These are phyloP conservation scores for Pteria penguin DNA, from an alignment of 2,888 invertebrate genomes.

Conservation along the genomic window DNA sequence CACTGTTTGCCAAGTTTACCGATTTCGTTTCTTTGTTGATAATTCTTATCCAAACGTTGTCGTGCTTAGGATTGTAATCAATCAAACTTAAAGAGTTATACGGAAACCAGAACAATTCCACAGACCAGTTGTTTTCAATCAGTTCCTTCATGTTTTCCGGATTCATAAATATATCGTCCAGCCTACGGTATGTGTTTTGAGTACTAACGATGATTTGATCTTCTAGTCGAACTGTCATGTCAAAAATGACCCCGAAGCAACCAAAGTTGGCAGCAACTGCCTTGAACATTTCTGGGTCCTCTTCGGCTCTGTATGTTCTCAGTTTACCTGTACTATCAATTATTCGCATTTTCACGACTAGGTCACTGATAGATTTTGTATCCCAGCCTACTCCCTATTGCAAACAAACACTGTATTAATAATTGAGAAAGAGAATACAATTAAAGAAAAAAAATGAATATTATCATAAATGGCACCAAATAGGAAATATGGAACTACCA, in stretches of 20 bases:
- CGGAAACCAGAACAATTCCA: slow-evolving; percentile 32
- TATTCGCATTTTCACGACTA: slow-evolving; percentile 29
- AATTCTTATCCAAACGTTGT: slow-evolving; percentile 24
- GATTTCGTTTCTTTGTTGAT: slow-evolving; percentile 15
- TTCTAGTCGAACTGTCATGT: slow-evolving; percentile 32
- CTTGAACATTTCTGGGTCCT: slow-evolving; percentile 15
- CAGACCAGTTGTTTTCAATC: slow-evolving; percentile 23
- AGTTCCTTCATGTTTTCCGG: neutral
- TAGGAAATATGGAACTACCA: too few species aligned
- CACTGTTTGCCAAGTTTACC: neutral
- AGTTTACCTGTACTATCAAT: slow-evolving; percentile 20
- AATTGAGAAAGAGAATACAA: too few species aligned
- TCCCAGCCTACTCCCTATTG: slow-evolving; percentile 30
- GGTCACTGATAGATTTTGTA: slow-evolving; percentile 9
- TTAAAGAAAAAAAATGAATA: too few species aligned
- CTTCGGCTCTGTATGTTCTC: slow-evolving; percentile 11
- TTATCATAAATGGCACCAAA: too few species aligned
- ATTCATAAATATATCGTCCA: slow-evolving; percentile 14
- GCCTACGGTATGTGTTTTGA: slow-evolving; percentile 2
- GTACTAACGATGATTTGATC: slow-evolving; percentile 7
- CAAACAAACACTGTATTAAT: too few species aligned
- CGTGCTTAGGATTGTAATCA: slow-evolving; percentile 16
- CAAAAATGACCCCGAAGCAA: slow-evolving; percentile 31
- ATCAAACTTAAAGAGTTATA: neutral
- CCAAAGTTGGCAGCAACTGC: slow-evolving; percentile 28